These are phyloP conservation scores for Venturia canescens DNA, from an alignment of 1,140 invertebrate genomes.

Conservation along the genomic window DNA sequence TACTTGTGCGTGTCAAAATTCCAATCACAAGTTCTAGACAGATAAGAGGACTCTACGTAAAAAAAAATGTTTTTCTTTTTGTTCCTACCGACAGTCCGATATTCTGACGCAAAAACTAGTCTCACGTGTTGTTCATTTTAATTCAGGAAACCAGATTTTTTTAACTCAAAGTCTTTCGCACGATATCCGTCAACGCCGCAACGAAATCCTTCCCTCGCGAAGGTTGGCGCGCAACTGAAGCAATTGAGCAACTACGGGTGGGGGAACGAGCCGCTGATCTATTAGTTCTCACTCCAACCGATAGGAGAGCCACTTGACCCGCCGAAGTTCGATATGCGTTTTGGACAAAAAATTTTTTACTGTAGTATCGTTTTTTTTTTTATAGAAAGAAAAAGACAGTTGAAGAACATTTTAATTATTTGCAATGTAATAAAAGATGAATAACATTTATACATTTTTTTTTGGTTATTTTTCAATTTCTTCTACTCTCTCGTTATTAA, in stretches of 20 bases:
- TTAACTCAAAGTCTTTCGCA: neutral
- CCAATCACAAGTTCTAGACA: neutral
- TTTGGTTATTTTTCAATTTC: too few species aligned
- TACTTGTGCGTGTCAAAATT: neutral
- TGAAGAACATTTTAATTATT: too few species aligned
- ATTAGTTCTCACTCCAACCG: conserved; percentile 31
- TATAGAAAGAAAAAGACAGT: too few species aligned
- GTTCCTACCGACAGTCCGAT: conserved; percentile 39
- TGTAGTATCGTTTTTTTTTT: neutral
- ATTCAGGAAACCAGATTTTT: conserved; percentile 41
- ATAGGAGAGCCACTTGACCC: conserved; percentile 31
- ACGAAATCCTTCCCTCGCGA: conserved; percentile 35
- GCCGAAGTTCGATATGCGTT: conserved; percentile 13
- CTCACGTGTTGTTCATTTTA: neutral
- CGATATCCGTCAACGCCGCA: conserved; percentile 13
- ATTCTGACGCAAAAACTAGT: conserved; percentile 21
- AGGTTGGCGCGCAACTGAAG: conserved; percentile 60
- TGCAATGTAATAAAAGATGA: too few species aligned
- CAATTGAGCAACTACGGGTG: neutral
- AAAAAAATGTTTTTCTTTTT: neutral
- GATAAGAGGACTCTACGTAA: neutral
- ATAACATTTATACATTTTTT: too few species aligned
- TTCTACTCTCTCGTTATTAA: too few species aligned
- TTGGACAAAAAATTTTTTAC: neutral
- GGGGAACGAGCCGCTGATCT: neutral